A percentile compares a stretch with the other conserved stretches of the same genome.
Conservation (phyloP, 2,888 invertebrate genomes). For the Blastobasis lacticolella region DNA sequence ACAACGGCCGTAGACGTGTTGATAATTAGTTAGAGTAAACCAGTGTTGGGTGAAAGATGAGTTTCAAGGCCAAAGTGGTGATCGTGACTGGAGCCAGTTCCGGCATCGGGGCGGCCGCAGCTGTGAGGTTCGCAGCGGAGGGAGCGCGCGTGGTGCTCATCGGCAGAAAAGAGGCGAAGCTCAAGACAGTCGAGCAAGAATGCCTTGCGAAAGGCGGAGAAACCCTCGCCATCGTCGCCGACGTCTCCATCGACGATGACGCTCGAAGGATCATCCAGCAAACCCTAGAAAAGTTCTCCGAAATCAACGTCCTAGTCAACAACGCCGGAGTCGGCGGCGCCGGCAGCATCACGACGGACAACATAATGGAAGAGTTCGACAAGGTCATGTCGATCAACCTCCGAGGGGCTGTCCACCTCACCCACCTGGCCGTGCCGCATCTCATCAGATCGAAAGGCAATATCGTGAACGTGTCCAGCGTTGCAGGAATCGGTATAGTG, state of each 20-base stretch:
- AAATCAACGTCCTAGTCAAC: constrained; percentile 23
- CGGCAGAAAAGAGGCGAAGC: constrained; percentile 19
- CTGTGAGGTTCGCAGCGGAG: constrained; percentile 62
- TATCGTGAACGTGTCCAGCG: constrained; percentile 20
- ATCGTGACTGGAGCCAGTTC: constrained; percentile 76
- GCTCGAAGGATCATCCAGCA: constrained; percentile 13
- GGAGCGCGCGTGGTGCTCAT: constrained; percentile 19
- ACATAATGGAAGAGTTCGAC: constrained; percentile 15
- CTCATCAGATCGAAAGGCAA: constrained; percentile 17
- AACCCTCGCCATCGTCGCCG: constrained; percentile 16
- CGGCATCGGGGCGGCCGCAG: constrained; percentile 77
- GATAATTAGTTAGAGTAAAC: too few relatives aligned
- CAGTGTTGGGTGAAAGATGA: background rate
- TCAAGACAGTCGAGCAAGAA: constrained; percentile 13
- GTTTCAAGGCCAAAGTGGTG: constrained; percentile 51
- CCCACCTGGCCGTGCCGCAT: constrained; percentile 16
- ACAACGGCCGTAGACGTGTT: too few relatives aligned
- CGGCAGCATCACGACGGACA: constrained; percentile 8
- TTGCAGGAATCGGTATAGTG: constrained; percentile 40
- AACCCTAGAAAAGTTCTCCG: constrained; percentile 16
- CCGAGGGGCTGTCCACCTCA: constrained; percentile 15
- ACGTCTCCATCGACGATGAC: constrained; percentile 17
- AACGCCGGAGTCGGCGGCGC: constrained; percentile 16
- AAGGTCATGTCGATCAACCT: constrained; percentile 17
- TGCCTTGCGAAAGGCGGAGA: constrained; percentile 10